Evolutionary conservation across 2,113 vertebrate species (phyloP), one percentile per base, ranked within the genome.

Genomic region (Haemorhous mexicanus): DNA sequence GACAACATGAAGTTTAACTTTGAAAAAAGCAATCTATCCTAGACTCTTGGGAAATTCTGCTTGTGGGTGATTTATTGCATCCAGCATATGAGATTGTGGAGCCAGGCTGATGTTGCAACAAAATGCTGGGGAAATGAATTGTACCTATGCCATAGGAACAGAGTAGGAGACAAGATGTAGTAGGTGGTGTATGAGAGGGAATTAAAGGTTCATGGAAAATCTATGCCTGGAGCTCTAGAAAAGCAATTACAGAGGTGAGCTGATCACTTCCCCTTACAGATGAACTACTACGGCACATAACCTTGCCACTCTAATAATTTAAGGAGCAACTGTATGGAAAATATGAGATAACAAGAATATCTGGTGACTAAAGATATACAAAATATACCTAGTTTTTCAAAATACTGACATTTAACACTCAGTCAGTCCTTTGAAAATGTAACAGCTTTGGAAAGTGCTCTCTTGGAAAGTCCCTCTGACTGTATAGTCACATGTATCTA

Each of bases 141-240:
- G 58, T 76, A 64, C 63, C 49, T 85, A 12, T 73, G 49, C 26
- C 55, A 83, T 13, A 93, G 63, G 53, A 91, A 39, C 33, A 64
- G 85, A 66, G 63, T 19, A 77, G 78, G 67, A 95, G 49, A 94
- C 78, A 94, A 90, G 82, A 72, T 7, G 8, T 62, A 53, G 59
- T 88, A 84, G 70, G 72, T 53, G 32, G 35, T 88, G n/a, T 58
- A 46, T 69, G 55, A 90, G 79, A 90, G 32, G 23, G 67, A 93
- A 94, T 96, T 96, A 94, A 93, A 90, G 46, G 85, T 88, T 90
- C 92, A 62, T 88, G 70, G 53, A 46, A 94, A 95, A 95, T 96
- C 88, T 86, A 13, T 1, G 82, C 92, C 92, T 90, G 75, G 28
- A 94, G 92, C 90, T 95, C 85, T 90, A 94, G 89, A 76, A 94